phyloP scores from a whole-genome alignment of 2,888 invertebrate genomes.

The Apamea sordens region DNA sequence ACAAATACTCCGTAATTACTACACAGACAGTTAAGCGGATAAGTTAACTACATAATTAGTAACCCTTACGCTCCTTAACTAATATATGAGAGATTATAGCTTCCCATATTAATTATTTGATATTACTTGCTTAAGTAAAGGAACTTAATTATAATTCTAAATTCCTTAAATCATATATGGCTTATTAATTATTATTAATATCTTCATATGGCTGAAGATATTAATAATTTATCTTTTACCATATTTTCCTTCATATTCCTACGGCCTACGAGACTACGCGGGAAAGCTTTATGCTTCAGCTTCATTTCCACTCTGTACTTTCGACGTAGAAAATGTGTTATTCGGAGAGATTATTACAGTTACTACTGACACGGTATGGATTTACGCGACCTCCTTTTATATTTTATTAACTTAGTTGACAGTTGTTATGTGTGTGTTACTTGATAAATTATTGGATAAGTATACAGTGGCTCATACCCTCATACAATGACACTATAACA shows the following conservation, averaged over 20 bases:
- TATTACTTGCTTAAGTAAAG: constrained; percentile 28
- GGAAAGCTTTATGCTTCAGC: constrained; percentile 50
- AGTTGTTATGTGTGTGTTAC: constrained; percentile 1
- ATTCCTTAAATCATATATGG: constrained; percentile 23
- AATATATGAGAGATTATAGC: constrained; percentile 27
- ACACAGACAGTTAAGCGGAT: constrained; percentile 40
- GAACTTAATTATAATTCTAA: constrained; percentile 29
- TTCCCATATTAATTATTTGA: constrained; percentile 34
- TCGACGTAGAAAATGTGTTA: constrained; percentile 33
- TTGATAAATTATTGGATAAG: constrained; percentile 13
- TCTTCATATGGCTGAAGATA: constrained; percentile 17
- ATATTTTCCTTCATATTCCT: constrained; percentile 36
- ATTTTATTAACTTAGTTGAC: constrained; percentile 3
- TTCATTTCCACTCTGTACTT: constrained; percentile 54
- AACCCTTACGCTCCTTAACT: constrained; percentile 43
- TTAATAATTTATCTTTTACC: constrained; percentile 41
- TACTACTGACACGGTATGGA: constrained; percentile 16
- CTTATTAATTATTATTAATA: no score
- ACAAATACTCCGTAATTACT: constrained; percentile 39
- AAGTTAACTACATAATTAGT: constrained; percentile 24
- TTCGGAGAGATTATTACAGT: constrained; percentile 24
- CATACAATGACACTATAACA: constrained; percentile 60
- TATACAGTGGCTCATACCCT: constrained; percentile 21
- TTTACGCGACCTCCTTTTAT: constrained; percentile 26
- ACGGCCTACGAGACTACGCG: constrained; percentile 14